Evolutionary conservation across 2,797 vertebrate genomes (phyloP).

Genomic region (Muscicapa comitata): DNA sequence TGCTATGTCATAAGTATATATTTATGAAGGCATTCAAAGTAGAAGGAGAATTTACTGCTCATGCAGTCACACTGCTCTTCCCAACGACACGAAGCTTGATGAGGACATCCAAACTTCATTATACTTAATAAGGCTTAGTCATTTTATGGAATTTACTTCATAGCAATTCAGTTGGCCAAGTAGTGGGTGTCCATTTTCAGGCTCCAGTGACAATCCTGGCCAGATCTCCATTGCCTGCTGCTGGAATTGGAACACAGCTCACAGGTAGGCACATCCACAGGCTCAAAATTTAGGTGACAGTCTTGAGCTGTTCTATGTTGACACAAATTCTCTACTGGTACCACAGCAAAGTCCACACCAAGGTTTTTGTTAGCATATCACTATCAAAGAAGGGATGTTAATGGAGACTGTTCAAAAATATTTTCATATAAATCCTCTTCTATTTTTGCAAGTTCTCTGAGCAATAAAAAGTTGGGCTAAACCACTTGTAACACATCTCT

Average conservation of each 20-base stretch:
- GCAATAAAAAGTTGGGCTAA: neutral
- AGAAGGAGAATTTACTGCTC: neutral
- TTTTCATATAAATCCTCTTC: neutral
- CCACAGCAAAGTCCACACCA: neutral
- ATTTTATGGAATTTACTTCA: neutral
- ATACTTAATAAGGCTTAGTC: neutral
- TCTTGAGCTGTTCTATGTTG: neutral
- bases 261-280: fast-evolving
- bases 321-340: neutral
- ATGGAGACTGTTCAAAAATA: neutral
- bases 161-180: neutral
- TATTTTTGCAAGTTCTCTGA: neutral
- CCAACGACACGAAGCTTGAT: neutral
- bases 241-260: neutral
- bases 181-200: neutral
- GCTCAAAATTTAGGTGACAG: neutral
- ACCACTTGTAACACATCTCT: neutral
- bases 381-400: neutral
- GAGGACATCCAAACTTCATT: neutral
- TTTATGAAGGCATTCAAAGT: neutral
- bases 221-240: neutral
- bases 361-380: neutral
- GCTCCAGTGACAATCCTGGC: neutral
- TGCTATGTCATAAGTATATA: neutral
- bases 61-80: neutral